phyloP scores from a whole-genome alignment of 2,797 vertebrate species.

The Caiman crocodilus region DNA sequence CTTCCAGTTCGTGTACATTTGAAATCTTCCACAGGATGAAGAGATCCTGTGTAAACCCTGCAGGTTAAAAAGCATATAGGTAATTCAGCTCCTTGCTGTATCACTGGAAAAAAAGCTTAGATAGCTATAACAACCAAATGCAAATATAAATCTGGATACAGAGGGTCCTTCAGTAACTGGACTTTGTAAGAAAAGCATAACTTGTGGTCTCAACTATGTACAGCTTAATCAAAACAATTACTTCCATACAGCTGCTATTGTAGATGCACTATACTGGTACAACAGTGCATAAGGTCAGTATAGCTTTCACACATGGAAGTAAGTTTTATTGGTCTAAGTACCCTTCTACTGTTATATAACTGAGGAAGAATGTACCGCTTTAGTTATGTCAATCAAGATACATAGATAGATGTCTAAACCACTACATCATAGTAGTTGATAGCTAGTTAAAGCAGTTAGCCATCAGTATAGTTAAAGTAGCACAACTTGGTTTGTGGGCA shows the following conservation, averaged over 20 bases:
- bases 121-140: constrained; percentile 5
- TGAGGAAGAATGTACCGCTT: neutral
- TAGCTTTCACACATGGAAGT: neutral
- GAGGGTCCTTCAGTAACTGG: neutral
- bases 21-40: neutral
- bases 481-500: constrained; percentile 27
- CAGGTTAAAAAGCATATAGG: constrained; percentile 45
- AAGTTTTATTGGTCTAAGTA: neutral
- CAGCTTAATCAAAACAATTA: constrained; percentile 40
- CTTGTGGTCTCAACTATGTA: constrained; percentile 25
- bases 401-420: no score
- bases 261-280: neutral
- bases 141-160: neutral
- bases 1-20: constrained; percentile 25
- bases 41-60: constrained; percentile 41
- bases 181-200: constrained; percentile 22
- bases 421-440: no score
- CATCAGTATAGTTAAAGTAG: neutral
- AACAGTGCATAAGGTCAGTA: neutral
- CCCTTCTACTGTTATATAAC: neutral
- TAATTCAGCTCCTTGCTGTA: constrained; percentile 43
- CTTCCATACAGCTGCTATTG: constrained; percentile 15
- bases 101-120: neutral
- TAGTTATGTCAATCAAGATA: neutral
- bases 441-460: no score